These are phyloP conservation scores for Sorex araneus DNA, from an alignment of 2,113 vertebrate genomes.

Conservation along the genomic window DNA sequence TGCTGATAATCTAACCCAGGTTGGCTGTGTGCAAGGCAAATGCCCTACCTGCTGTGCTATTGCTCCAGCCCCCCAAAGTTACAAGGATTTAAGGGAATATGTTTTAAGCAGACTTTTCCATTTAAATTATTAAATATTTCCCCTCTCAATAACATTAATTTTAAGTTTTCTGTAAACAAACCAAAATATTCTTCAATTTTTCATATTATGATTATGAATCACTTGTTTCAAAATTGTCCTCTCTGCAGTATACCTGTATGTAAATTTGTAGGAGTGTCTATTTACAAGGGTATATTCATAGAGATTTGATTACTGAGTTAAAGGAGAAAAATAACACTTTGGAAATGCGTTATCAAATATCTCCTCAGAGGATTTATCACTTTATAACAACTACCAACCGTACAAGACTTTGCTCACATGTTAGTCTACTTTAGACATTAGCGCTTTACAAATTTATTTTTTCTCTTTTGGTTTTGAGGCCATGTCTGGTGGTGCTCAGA, in stretches of 20 bases:
- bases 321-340: background rate
- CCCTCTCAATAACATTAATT: background rate
- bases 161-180: constrained; percentile 7
- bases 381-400: background rate
- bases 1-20: no score
- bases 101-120: background rate
- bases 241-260: background rate
- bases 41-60: no score
- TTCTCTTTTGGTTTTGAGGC: no score
- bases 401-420: background rate
- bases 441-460: no score
- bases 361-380: background rate
- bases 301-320: background rate
- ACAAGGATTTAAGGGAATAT: background rate
- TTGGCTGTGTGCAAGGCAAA: no score
- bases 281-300: background rate
- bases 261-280: background rate
- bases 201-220: background rate
- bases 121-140: background rate
- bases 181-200: background rate
- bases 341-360: background rate
- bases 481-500: no score
- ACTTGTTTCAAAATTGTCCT: background rate
- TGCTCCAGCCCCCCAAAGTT: no score
- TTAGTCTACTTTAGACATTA: background rate